Conservation (phyloP, 2,113 vertebrate genomes). For the Nyctereutes procyonoides region DNA sequence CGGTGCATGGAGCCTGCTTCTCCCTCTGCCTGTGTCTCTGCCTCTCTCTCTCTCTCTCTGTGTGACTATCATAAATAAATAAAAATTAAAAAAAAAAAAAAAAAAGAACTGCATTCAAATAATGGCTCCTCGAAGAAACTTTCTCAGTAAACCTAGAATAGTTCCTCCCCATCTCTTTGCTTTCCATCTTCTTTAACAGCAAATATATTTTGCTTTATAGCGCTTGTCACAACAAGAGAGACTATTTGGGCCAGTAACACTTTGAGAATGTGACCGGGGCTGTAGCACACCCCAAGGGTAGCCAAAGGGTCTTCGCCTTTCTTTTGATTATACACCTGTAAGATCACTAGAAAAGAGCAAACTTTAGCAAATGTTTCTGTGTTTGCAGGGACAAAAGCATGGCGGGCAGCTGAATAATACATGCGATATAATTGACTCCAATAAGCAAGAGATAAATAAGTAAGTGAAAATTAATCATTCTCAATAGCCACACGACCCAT, state of each 20-base stretch:
- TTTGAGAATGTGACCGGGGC: neutral
- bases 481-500: neutral
- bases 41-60: too few species aligned
- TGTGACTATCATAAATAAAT: too few species aligned
- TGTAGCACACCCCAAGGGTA: neutral
- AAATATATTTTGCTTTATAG: neutral
- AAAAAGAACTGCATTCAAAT: neutral
- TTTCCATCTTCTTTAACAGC: neutral
- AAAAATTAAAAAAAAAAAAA: too few species aligned
- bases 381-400: neutral
- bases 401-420: neutral
- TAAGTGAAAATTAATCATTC: neutral
- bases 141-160: neutral
- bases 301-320: neutral
- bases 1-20: too few species aligned
- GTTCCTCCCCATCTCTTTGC: rapidly evolving
- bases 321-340: neutral
- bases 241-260: neutral
- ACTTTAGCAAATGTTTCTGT: neutral
- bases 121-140: neutral
- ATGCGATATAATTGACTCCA: neutral
- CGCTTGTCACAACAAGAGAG: neutral
- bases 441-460: neutral
- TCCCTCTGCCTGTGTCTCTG: too few species aligned
- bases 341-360: neutral